Percentiles rank a stretch among this genome's conserved stretches.
Evolutionary conservation across 1,140 invertebrate genomes (phyloP).

Genomic region (Bilobella aurantiaca): DNA sequence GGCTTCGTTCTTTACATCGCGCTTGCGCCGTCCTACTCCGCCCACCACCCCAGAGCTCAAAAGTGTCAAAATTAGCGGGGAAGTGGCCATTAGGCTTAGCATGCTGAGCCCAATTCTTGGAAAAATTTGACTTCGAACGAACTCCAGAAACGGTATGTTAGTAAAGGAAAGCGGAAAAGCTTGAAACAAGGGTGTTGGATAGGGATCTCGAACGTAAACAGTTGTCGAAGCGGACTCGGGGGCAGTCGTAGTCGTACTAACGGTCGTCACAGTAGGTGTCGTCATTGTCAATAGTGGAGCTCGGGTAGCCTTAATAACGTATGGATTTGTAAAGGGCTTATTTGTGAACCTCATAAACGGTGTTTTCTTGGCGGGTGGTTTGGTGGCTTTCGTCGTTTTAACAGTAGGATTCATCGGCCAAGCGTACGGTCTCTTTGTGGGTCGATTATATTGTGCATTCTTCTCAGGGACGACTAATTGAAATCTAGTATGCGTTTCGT

Average conservation of each 20-base stretch:
- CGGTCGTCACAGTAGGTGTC: constrained; percentile 31
- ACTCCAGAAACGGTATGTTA: constrained; percentile 32
- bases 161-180: constrained; percentile 16
- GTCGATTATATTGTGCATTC: background rate
- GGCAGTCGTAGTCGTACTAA: constrained; percentile 23
- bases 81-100: constrained; percentile 29
- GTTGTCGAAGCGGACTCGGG: constrained; percentile 25
- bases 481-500: constrained; percentile 28
- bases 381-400: constrained; percentile 1
- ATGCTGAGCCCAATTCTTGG: constrained; percentile 28
- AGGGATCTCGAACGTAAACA: constrained; percentile 29
- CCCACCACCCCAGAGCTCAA: constrained; percentile 23
- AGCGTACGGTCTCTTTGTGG: constrained; percentile 14
- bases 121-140: constrained; percentile 28
- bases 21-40: constrained; percentile 22
- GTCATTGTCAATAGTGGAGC: constrained; percentile 23
- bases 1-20: constrained; percentile 11
- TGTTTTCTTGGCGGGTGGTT: constrained; percentile 13
- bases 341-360: constrained; percentile 25
- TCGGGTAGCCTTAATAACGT: constrained; percentile 21
- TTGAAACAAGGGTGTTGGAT: constrained; percentile 3
- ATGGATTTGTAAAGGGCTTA: constrained; percentile 18
- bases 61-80: constrained; percentile 26
- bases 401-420: constrained; percentile 20
- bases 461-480: constrained; percentile 17